Evolutionary conservation across 2,888 invertebrate genomes (phyloP).

Genomic region (Plemyria rubiginata): DNA sequence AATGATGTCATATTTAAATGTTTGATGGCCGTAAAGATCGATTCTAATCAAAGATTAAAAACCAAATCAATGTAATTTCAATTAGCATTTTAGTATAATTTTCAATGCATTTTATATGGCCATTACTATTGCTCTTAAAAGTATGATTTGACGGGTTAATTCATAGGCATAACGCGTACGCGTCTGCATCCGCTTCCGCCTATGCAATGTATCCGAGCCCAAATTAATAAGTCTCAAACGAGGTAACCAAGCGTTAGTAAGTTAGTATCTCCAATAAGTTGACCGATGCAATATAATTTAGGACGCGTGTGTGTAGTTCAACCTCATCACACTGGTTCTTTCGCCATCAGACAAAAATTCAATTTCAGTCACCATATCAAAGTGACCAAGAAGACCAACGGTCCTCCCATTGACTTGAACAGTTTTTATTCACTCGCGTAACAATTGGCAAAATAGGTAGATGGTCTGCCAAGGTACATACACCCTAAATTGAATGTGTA

Average conservation of each 20-base stretch:
- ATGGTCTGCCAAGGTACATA: conserved; percentile 7
- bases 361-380: neutral
- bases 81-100: too few species aligned
- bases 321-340: conserved; percentile 10
- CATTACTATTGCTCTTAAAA: too few species aligned
- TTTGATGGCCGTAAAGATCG: too few species aligned
- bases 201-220: neutral
- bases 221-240: neutral
- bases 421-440: conserved; percentile 1
- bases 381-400: neutral
- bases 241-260: conserved; percentile 17
- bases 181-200: neutral
- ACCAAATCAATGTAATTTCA: too few species aligned
- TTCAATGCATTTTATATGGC: too few species aligned
- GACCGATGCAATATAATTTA: conserved; percentile 3
- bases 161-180: neutral
- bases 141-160: too few species aligned
- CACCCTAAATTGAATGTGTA: neutral
- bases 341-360: neutral
- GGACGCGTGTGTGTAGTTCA: neutral
- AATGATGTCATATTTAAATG: too few species aligned
- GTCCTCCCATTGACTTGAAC: neutral
- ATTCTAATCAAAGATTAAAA: too few species aligned
- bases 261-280: conserved; percentile 16
- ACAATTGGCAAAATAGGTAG: conserved; percentile 3